Conservation (phyloP, 2,113 vertebrate species). For the Ia io region DNA sequence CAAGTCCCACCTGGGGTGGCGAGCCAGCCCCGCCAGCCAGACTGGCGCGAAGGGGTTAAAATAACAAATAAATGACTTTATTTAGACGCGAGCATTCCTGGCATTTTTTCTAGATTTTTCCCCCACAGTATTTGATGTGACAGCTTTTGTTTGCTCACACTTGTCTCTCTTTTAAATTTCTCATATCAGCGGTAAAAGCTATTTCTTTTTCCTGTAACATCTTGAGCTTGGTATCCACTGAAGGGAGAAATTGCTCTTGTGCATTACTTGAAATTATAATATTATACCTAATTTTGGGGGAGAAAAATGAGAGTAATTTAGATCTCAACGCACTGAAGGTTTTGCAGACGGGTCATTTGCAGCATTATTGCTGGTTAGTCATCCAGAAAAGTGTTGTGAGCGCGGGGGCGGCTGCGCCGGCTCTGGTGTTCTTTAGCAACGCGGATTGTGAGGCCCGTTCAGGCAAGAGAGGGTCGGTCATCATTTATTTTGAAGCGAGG, state of each 20-base stretch:
- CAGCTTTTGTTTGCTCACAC: slow-evolving; percentile 84
- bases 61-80: slow-evolving; percentile 71
- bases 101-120: slow-evolving; percentile 69
- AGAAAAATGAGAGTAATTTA: slow-evolving; percentile 35
- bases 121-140: slow-evolving; percentile 74
- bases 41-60: slow-evolving; percentile 69
- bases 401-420: not conserved
- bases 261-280: slow-evolving; percentile 69
- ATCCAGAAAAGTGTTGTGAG: not conserved
- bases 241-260: slow-evolving; percentile 73
- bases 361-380: not conserved
- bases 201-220: slow-evolving; percentile 78
- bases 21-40: not conserved
- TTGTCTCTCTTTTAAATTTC: slow-evolving; percentile 78
- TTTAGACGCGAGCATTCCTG: slow-evolving; percentile 73
- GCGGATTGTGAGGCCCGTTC: not conserved
- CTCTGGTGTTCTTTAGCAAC: not conserved
- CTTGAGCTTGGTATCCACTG: slow-evolving; percentile 74
- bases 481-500: not conserved
- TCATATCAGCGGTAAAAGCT: slow-evolving; percentile 73
- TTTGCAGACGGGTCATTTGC: not conserved
- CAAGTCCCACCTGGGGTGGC: accelerated
- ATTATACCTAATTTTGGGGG: slow-evolving; percentile 55
- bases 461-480: not conserved
- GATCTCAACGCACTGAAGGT: not conserved